Evolutionary conservation across 2,113 vertebrate genomes (phyloP).

Genomic region (Callipepla californica): DNA sequence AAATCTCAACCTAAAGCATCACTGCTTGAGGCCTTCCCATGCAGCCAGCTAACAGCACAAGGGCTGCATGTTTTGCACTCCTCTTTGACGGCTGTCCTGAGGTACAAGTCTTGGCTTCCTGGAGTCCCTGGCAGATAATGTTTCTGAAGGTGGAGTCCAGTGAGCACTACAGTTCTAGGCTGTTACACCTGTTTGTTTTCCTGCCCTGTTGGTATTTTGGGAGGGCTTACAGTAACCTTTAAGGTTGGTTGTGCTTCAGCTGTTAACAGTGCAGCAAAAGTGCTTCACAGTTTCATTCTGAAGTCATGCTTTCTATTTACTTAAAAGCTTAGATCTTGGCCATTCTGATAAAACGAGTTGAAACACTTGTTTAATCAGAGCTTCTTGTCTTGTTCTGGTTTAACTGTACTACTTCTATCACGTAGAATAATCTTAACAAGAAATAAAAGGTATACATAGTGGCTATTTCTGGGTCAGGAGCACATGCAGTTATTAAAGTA

Average conservation of each 20-base stretch:
- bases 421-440: neutral
- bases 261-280: neutral
- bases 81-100: neutral
- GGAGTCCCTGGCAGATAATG: neutral
- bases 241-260: neutral
- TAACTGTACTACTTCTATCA: slow-evolving; percentile 7
- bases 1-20: neutral
- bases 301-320: neutral
- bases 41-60: neutral
- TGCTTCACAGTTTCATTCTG: neutral
- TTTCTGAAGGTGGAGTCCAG: neutral
- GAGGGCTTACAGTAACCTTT: neutral
- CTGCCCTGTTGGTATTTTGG: neutral
- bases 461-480: slow-evolving; percentile 55
- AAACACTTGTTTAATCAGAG: neutral
- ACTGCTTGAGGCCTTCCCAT: neutral
- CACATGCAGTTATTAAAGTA: slow-evolving; percentile 34
- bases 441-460: neutral
- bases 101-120: neutral
- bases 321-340: neutral
- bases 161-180: neutral
- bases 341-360: neutral
- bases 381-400: neutral
- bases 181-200: neutral
- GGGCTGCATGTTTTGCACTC: neutral